Percentiles rank a stretch among this genome's conserved stretches.
Conservation (phyloP, 2,888 invertebrate genomes). For the Poecilobothrus nobilitatus region DNA sequence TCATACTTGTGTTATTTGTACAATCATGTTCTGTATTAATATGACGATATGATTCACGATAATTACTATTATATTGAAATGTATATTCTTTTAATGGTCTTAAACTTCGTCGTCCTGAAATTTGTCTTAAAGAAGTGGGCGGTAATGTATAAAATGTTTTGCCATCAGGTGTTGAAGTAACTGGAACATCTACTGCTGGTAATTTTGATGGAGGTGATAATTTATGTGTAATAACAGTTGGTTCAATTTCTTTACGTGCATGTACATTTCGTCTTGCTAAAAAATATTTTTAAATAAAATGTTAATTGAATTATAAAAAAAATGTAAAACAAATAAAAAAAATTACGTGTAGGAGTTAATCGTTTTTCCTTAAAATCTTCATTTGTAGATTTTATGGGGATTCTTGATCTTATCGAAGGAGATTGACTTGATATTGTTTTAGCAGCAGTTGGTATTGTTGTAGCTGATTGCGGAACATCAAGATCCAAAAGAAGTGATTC, state of each 20-base stretch:
- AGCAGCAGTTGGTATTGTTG: conserved; percentile 1
- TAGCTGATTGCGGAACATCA: background rate
- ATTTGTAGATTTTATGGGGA: background rate
- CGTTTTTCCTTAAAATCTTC: background rate
- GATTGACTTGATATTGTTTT: background rate
- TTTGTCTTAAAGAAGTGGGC: conserved; percentile 24
- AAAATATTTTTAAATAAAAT: background rate
- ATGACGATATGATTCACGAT: conserved; percentile 34
- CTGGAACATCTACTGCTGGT: conserved; percentile 22
- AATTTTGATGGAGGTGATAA: background rate
- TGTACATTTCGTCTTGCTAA: background rate
- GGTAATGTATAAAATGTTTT: conserved; percentile 8
- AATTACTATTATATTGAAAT: conserved; percentile 28
- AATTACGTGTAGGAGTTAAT: background rate
- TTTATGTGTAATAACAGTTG: too few relatives aligned
- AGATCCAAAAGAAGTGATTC: conserved; percentile 17
- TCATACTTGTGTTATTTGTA: conserved; percentile 36
- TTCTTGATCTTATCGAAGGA: background rate
- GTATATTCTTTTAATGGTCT: conserved; percentile 31
- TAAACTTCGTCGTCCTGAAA: conserved; percentile 39
- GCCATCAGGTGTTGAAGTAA: conserved; percentile 28
- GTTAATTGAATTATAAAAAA: too few relatives aligned
- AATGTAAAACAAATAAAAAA: background rate
- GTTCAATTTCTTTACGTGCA: background rate
- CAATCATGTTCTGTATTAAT: conserved; percentile 37